These are phyloP conservation scores for Agonum fuliginosum DNA, from an alignment of 2,888 invertebrate genomes.

Conservation along the genomic window DNA sequence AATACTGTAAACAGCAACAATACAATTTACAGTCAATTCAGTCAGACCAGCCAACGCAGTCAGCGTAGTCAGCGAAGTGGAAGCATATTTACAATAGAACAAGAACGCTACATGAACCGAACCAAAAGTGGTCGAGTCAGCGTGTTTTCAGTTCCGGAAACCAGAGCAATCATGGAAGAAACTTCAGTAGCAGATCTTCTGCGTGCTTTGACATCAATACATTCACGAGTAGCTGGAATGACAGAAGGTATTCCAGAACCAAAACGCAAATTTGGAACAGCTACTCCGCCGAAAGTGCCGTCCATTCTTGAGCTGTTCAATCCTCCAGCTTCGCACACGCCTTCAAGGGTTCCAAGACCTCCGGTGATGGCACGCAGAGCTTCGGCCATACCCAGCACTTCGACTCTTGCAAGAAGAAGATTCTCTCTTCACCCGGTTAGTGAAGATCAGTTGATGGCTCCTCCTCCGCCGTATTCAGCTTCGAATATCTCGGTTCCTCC, in stretches of 20 bases:
- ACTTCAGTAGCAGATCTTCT: conserved; percentile 89
- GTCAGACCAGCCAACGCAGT: conserved; percentile 61
- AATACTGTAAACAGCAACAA: conserved; percentile 64
- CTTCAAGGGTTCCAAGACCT: conserved; percentile 67
- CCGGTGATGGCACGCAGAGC: conserved; percentile 61
- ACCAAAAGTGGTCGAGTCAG: conserved; percentile 65
- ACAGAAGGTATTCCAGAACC: conserved; percentile 68
- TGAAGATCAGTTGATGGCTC: conserved; percentile 63
- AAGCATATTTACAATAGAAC: conserved; percentile 70
- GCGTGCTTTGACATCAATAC: conserved; percentile 84
- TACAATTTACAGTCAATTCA: conserved; percentile 7
- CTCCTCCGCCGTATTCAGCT: conserved; percentile 73
- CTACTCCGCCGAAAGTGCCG: conserved; percentile 73
- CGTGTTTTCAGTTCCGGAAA: conserved; percentile 68
- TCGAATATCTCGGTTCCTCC: conserved; percentile 68
- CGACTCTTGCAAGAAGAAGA: conserved; percentile 34
- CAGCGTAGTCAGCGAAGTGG: conserved; percentile 72
- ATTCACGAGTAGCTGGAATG: conserved; percentile 72
- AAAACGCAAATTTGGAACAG: conserved; percentile 76
- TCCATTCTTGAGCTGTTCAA: conserved; percentile 71
- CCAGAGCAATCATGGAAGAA: conserved; percentile 84
- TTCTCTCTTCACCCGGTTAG: conserved; percentile 60
- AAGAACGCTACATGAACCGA: conserved; percentile 64
- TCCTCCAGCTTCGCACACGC: not conserved
- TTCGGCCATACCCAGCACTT: conserved; percentile 64